A percentile compares a stretch with the other conserved stretches of the same genome.
Conservation (phyloP, 2,888 invertebrate genomes). For the Esperia sulphurella region DNA sequence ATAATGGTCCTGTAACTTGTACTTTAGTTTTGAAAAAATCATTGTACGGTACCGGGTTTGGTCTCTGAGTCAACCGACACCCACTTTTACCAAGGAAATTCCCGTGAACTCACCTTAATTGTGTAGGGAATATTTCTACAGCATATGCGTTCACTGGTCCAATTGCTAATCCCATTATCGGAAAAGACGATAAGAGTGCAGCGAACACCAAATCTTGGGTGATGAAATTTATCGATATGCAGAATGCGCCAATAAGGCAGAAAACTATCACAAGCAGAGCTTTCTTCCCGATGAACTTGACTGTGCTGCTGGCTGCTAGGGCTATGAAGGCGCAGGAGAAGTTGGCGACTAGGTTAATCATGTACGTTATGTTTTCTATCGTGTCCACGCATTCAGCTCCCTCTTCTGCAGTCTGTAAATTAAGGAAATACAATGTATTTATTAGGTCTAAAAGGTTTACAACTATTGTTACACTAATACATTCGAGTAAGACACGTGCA, state of each 20-base stretch:
- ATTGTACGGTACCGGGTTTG: too few species aligned
- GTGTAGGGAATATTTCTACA: slow-evolving; percentile 67
- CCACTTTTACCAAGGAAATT: background rate
- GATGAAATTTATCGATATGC: slow-evolving; percentile 56
- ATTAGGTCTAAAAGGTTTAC: too few species aligned
- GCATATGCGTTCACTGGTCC: slow-evolving; percentile 68
- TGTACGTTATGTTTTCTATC: slow-evolving; percentile 53
- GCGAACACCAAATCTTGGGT: slow-evolving; percentile 56
- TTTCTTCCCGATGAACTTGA: slow-evolving; percentile 64
- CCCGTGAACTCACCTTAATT: slow-evolving; percentile 50
- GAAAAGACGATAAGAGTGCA: slow-evolving; percentile 51
- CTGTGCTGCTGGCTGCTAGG: slow-evolving; percentile 44
- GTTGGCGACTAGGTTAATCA: slow-evolving; percentile 53
- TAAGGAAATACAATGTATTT: background rate
- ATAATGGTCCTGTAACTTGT: too few species aligned
- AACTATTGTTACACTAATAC: too few species aligned
- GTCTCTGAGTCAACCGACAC: too few species aligned
- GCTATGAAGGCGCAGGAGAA: slow-evolving; percentile 49
- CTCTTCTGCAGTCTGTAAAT: slow-evolving; percentile 40
- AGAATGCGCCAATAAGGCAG: slow-evolving; percentile 46
- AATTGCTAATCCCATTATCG: slow-evolving; percentile 51
- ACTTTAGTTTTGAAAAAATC: too few species aligned
- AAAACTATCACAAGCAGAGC: slow-evolving; percentile 44
- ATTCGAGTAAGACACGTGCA: too few species aligned
- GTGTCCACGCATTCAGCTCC: slow-evolving; percentile 46